A percentile compares a stretch with the other conserved stretches of the same genome.
Evolutionary conservation across 2,888 invertebrate genomes (phyloP).

Genomic region (Aspidiotus rigidus): DNA sequence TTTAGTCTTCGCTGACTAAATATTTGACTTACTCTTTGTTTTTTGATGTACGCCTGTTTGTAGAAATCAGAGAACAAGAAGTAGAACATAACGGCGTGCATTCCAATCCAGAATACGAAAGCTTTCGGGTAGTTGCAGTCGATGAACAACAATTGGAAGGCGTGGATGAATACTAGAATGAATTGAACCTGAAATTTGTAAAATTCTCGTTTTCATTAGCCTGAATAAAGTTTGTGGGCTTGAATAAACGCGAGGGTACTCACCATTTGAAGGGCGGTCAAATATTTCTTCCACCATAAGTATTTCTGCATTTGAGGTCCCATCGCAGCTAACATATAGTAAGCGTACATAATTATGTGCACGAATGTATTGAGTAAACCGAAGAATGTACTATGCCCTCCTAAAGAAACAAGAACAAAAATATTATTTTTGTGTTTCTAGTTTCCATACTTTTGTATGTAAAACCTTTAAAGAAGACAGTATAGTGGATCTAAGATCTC

Average conservation of each 20-base stretch:
- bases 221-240: background rate
- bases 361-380: constrained; percentile 89
- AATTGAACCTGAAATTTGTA: constrained; percentile 67
- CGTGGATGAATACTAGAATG: constrained; percentile 74
- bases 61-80: constrained; percentile 89
- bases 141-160: constrained; percentile 77
- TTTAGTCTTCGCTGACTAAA: too few relatives aligned
- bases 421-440: too few relatives aligned
- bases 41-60: constrained; percentile 56
- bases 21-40: constrained; percentile 34
- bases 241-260: constrained; percentile 39
- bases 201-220: background rate
- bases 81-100: constrained; percentile 86
- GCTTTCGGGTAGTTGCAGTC: constrained; percentile 84
- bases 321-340: constrained; percentile 80
- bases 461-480: too few relatives aligned
- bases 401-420: constrained; percentile 45
- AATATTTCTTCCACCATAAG: constrained; percentile 92
- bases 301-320: constrained; percentile 79
- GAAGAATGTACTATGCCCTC: constrained; percentile 89
- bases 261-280: constrained; percentile 85
- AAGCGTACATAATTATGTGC: constrained; percentile 87
- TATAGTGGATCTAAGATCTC: too few relatives aligned
- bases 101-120: constrained; percentile 83
- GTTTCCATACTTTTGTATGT: too few relatives aligned